Base-by-base conservation (phyloP, 92 coral and sea anemone species). In the Hydrozoanthus gracilis region DNA sequence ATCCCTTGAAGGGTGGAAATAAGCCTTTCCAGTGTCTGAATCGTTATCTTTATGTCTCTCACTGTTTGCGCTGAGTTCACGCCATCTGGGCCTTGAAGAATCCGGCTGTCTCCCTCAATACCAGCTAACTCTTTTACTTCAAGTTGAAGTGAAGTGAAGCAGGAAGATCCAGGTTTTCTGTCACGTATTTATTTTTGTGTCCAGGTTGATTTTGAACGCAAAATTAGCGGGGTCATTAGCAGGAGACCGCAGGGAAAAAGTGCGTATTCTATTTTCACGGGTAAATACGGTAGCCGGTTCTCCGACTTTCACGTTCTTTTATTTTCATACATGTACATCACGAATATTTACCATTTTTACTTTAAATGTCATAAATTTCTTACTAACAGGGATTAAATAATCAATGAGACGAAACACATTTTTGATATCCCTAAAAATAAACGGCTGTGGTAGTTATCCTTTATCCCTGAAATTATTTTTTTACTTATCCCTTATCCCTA, bases 1-100 rank as follows among this genome's bases (percentile, higher is more conserved):
- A 78, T 78, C 54, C 46, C 84, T 35, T 87, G 72, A 54, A 72
- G 75, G 3, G 73, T 74, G 51, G 83, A 20, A 86, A 55, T 13
- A 44, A 74, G 56, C 56, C 55, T 78, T 46, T 74, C 72, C 88
- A 72, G 72, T 51, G 73, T 85, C 5, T 73, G 70, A 17, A 82
- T 48, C 4, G 77, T 82, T 52, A 10, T 47, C 11, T 75, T 18
- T 35, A 86, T 74, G 65, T 74, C 75, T 51, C 83, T 27, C 6
- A 78, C 8, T 65, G 88, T 86, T 86, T 86, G 83, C 13, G 49
- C 82, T 27, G 88, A 86, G 44, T 55, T 55, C 47, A 86, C 83
- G 4, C 75, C 88, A 75, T 86, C 88, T 10, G 83, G 83, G 8
- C 83, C 83, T 86, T 86, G 83, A 74, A 74, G 82, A 47, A 46